These are phyloP conservation scores for Synanthedon myopaeformis DNA, from an alignment of 2,888 invertebrate species.

Conservation along the genomic window DNA sequence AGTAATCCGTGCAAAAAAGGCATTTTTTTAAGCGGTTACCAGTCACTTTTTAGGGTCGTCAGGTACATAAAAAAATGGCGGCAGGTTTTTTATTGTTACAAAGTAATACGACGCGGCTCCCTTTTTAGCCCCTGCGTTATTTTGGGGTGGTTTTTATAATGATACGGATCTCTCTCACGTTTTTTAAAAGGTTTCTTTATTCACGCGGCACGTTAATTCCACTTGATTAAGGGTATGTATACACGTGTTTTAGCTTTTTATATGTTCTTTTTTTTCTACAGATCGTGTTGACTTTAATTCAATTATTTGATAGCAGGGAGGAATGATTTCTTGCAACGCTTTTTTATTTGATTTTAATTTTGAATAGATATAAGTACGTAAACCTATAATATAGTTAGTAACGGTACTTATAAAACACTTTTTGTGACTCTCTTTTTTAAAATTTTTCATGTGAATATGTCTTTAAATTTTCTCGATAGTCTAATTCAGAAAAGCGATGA, in stretches of 20 bases:
- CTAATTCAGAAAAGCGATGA: too few species aligned
- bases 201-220: constrained; percentile 34
- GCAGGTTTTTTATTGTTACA: constrained; percentile 38
- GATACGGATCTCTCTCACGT: constrained; percentile 62
- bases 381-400: too few species aligned
- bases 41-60: constrained; percentile 15
- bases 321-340: too few species aligned
- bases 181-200: constrained; percentile 47
- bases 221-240: constrained; percentile 53
- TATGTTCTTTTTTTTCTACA: constrained; percentile 6
- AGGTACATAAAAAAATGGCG: constrained; percentile 45
- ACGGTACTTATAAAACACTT: too few species aligned
- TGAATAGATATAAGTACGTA: too few species aligned
- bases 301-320: neutral
- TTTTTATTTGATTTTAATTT: too few species aligned
- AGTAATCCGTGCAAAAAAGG: too few species aligned
- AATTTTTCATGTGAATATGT: too few species aligned
- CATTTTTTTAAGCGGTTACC: neutral
- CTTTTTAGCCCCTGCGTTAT: constrained; percentile 34
- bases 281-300: neutral
- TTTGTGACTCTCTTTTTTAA: too few species aligned
- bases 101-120: constrained; percentile 22
- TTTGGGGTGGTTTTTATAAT: constrained; percentile 43
- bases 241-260: constrained; percentile 40
- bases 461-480: too few species aligned